Evolutionary conservation across 2,888 invertebrate genomes (phyloP).

Genomic region (Spialia ferax): DNA sequence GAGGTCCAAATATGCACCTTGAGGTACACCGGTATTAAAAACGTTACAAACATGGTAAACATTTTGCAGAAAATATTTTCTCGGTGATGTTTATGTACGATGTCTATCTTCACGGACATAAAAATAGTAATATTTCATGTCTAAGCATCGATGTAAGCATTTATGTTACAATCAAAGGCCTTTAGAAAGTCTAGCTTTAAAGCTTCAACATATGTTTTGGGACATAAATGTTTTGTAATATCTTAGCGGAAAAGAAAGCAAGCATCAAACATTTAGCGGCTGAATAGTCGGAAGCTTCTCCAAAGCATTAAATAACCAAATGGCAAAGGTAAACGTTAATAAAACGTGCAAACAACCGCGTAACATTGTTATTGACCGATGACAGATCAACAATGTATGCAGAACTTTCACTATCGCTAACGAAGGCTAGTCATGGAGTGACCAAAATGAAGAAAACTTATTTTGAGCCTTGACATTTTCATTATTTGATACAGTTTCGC

Average conservation of each 20-base stretch:
- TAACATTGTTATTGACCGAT: constrained; percentile 34
- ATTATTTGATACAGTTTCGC: background rate
- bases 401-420: constrained; percentile 21
- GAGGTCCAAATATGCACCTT: constrained; percentile 30
- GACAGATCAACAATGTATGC: constrained; percentile 23
- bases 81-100: background rate
- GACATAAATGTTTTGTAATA: constrained; percentile 23
- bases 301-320: constrained; percentile 32
- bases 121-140: constrained; percentile 1
- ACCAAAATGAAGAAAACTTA: background rate
- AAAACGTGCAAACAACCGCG: constrained; percentile 27
- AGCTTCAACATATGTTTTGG: constrained; percentile 16
- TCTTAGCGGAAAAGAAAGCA: constrained; percentile 33
- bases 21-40: constrained; percentile 24
- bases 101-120: background rate
- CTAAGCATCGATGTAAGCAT: background rate
- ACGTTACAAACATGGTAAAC: constrained; percentile 3
- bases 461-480: background rate
- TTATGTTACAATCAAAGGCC: constrained; percentile 26
- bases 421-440: background rate
- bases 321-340: constrained; percentile 21
- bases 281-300: constrained; percentile 14
- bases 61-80: background rate
- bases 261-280: constrained; percentile 23
- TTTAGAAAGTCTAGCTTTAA: constrained; percentile 26